Percentiles rank a stretch among this genome's conserved stretches.
Conservation (phyloP, 2,113 vertebrate genomes). For the Cryptomyrus ogoouensis region DNA sequence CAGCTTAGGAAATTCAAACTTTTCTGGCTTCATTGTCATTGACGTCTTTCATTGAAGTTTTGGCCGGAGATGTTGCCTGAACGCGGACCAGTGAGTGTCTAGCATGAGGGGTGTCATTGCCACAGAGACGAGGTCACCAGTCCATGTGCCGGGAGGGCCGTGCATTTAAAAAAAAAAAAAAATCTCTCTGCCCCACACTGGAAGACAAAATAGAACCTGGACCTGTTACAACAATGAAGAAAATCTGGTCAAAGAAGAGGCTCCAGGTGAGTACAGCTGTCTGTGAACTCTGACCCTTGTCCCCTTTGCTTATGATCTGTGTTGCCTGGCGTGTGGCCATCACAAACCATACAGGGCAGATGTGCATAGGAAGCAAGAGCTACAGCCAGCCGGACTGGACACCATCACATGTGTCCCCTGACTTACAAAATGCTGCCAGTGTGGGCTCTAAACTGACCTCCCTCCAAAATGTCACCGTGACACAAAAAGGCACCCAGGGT, state of each 20-base stretch:
- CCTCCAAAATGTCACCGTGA: background rate
- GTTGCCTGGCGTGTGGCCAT: conserved; percentile 18
- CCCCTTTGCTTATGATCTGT: background rate
- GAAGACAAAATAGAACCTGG: conserved; percentile 46
- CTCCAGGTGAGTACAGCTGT: conserved; percentile 75
- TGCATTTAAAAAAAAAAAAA: conserved; percentile 12
- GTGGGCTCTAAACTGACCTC: background rate
- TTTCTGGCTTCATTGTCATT: background rate
- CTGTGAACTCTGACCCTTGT: background rate
- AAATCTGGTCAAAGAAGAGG: conserved; percentile 85
- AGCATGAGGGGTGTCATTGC: conserved; percentile 27
- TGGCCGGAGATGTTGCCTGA: background rate
- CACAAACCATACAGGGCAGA: background rate
- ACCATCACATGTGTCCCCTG: background rate
- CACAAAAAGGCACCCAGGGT: background rate
- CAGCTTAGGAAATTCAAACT: background rate
- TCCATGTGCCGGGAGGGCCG: conserved; percentile 38
- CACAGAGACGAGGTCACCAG: conserved; percentile 35
- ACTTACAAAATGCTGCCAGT: background rate
- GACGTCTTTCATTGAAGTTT: background rate
- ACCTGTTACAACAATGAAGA: conserved; percentile 69
- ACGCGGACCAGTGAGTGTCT: background rate
- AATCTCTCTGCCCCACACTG: background rate
- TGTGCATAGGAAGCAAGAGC: background rate
- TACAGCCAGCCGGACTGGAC: background rate